A percentile compares a stretch with the other conserved stretches of the same genome.
phyloP scores from a whole-genome alignment of 2,797 vertebrate species.

The Pampus argenteus region DNA sequence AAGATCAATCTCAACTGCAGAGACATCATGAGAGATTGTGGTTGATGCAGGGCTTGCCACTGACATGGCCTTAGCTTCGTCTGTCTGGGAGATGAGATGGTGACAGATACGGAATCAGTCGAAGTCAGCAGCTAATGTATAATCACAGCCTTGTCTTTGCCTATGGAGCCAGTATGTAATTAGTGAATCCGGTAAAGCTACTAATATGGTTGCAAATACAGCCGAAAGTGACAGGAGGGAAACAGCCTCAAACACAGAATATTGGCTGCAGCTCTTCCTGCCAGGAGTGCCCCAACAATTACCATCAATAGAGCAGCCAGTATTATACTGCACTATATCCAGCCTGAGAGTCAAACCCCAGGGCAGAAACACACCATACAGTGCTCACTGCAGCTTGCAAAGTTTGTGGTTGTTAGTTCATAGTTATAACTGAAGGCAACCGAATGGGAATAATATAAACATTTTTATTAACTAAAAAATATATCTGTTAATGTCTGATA shows the following conservation, averaged over 20 bases:
- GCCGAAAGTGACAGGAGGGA: not conserved
- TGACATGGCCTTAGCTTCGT: constrained; percentile 41
- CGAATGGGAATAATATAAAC: not conserved
- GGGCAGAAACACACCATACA: not conserved
- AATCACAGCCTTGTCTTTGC: constrained; percentile 33
- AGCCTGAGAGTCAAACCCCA: constrained; percentile 6
- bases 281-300: not conserved
- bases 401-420: not conserved
- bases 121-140: constrained; percentile 36
- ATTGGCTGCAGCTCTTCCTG: not conserved
- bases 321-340: not conserved
- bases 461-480: constrained; percentile 1
- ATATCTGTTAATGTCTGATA: not conserved
- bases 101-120: constrained; percentile 47
- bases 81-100: constrained; percentile 47
- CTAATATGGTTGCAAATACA: constrained; percentile 15
- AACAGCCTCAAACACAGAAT: not conserved
- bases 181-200: constrained; percentile 13
- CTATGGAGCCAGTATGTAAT: constrained; percentile 4
- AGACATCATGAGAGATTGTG: constrained; percentile 51
- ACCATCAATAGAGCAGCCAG: not conserved
- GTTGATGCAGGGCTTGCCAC: constrained; percentile 26
- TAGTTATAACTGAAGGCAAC: not conserved
- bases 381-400: not conserved
- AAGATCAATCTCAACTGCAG: constrained; percentile 40